Evolutionary conservation across 2,888 invertebrate species (phyloP).

Genomic region (Cloeon dipterum): DNA sequence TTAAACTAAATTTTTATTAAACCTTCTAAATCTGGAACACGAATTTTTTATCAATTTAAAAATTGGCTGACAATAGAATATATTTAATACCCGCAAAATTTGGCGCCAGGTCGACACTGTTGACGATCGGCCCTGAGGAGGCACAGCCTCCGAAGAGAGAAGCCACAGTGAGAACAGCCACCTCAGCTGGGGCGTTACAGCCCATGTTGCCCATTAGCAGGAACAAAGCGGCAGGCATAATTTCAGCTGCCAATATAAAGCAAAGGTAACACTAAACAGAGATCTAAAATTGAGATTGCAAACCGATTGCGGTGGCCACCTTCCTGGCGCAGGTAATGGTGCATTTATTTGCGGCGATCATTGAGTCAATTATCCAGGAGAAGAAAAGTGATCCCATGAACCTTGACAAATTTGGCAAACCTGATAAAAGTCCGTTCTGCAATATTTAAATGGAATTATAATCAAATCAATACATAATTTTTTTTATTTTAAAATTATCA

Average conservation of each 20-base stretch:
- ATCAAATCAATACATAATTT: too few species aligned
- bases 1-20: too few species aligned
- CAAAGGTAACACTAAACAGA: too few species aligned
- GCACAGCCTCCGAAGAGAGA: conserved; percentile 2
- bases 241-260: neutral
- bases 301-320: conserved; percentile 2
- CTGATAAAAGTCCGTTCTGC: conserved; percentile 3
- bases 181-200: conserved; percentile 3
- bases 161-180: conserved; percentile 2
- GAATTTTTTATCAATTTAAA: too few species aligned
- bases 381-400: conserved; percentile 1
- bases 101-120: conserved; percentile 3
- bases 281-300: too few species aligned
- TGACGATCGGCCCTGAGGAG: conserved; percentile 4
- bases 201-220: conserved; percentile 3
- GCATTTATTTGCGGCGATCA: neutral
- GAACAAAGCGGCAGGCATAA: conserved; percentile 3
- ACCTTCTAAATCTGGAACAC: neutral
- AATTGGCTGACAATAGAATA: neutral
- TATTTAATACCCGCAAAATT: conserved; percentile 2
- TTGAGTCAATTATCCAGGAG: conserved; percentile 1
- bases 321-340: conserved; percentile 2
- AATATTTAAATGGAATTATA: too few species aligned
- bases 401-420: conserved; percentile 3
- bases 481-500: too few species aligned